Conservation (phyloP, 2,888 invertebrate species). For the Pollenia angustigena region DNA sequence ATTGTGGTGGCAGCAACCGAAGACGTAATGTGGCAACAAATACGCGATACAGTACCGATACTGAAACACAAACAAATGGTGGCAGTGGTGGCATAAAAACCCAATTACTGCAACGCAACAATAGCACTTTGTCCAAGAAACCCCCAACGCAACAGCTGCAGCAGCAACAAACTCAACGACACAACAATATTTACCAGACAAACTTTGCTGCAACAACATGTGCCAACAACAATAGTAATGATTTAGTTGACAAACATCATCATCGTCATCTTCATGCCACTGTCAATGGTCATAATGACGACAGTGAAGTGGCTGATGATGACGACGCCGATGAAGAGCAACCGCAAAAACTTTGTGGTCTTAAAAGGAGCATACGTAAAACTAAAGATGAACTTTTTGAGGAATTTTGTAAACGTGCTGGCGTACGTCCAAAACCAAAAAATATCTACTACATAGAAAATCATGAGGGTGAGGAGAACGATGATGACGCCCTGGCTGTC, state of each 20-base stretch:
- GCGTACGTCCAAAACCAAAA: conserved; percentile 82
- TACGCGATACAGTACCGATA: conserved; percentile 73
- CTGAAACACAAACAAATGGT: conserved; percentile 62
- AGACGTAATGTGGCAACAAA: conserved; percentile 80
- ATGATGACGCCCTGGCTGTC: conserved; percentile 23
- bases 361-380: conserved; percentile 82
- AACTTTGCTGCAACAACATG: conserved; percentile 44
- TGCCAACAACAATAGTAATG: conserved; percentile 29
- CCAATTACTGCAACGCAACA: conserved; percentile 55
- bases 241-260: conserved; percentile 36
- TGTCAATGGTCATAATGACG: conserved; percentile 40
- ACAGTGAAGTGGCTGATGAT: conserved; percentile 55
- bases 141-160: conserved; percentile 45
- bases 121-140: conserved; percentile 58
- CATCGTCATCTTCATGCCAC: conserved; percentile 36
- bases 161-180: conserved; percentile 48
- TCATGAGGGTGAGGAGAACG: conserved; percentile 62
- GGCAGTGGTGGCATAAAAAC: conserved; percentile 28
- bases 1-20: conserved; percentile 66
- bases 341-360: conserved; percentile 79
- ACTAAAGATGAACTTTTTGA: conserved; percentile 84
- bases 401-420: conserved; percentile 83
- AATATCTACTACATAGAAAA: conserved; percentile 83
- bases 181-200: conserved; percentile 57
- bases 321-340: conserved; percentile 74